Conservation (phyloP, 2,888 invertebrate genomes). For the Stenoptilia bipunctidactyla region DNA sequence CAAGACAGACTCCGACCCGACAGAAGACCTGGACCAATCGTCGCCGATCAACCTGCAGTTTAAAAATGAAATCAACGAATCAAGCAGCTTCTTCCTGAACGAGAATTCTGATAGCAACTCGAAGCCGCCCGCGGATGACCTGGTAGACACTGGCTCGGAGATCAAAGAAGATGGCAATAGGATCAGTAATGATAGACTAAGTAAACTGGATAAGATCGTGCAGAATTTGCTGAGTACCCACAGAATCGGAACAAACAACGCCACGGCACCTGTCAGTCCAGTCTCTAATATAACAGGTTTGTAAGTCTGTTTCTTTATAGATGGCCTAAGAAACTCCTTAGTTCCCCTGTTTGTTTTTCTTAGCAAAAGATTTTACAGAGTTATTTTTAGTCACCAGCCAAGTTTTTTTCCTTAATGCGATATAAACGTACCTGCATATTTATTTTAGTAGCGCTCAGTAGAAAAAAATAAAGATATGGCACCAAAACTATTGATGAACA, state of each 20-base stretch:
- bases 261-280: slow-evolving; percentile 19
- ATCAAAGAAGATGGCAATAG: slow-evolving; percentile 18
- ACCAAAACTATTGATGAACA: too few relatives aligned
- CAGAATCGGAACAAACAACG: slow-evolving; percentile 30
- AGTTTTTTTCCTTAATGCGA: too few relatives aligned
- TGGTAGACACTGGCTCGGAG: slow-evolving; percentile 13
- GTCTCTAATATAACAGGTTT: slow-evolving; percentile 29
- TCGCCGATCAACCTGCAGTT: slow-evolving; percentile 35
- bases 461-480: too few relatives aligned
- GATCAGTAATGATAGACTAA: slow-evolving; percentile 49
- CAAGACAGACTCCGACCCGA: slow-evolving; percentile 28
- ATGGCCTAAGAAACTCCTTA: too few relatives aligned
- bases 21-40: slow-evolving; percentile 23
- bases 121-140: neutral
- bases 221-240: slow-evolving; percentile 59
- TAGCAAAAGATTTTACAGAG: too few relatives aligned
- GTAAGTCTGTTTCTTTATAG: slow-evolving; percentile 3
- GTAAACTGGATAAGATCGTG: slow-evolving; percentile 59
- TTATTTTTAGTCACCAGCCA: too few relatives aligned
- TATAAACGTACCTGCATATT: too few relatives aligned
- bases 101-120: slow-evolving; percentile 27
- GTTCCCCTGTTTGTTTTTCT: too few relatives aligned
- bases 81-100: slow-evolving; percentile 21
- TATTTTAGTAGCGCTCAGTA: too few relatives aligned
- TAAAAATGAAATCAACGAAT: slow-evolving; percentile 28